Conservation (phyloP, 2,888 invertebrate species). For the Phania funesta region DNA sequence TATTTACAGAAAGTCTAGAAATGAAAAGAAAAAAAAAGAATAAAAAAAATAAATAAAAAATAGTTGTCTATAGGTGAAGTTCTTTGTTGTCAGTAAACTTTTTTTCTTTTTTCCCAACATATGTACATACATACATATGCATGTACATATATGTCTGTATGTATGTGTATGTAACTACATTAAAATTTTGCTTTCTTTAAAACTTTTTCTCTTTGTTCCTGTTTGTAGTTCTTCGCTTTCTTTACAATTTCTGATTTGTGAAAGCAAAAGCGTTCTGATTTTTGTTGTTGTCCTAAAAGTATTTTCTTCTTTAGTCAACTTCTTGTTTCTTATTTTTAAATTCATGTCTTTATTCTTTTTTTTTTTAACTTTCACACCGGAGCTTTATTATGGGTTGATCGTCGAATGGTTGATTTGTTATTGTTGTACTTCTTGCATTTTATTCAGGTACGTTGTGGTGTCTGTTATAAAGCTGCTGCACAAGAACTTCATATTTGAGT, state of each 20-base stretch:
- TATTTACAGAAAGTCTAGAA: no score
- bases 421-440: background rate
- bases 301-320: conserved; percentile 39
- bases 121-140: background rate
- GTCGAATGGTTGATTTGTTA: conserved; percentile 15
- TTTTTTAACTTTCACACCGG: conserved; percentile 69
- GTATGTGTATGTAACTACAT: background rate
- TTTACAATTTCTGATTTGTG: conserved; percentile 65
- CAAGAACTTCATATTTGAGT: no score
- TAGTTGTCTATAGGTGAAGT: conserved; percentile 27
- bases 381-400: conserved; percentile 46
- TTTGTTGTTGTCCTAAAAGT: conserved; percentile 44
- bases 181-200: conserved; percentile 61
- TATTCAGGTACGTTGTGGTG: conserved; percentile 23
- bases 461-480: no score
- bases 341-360: conserved; percentile 48
- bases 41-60: background rate
- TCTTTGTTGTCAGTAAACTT: conserved; percentile 47
- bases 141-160: no score
- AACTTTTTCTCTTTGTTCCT: conserved; percentile 59
- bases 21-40: conserved; percentile 21
- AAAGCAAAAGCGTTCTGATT: conserved; percentile 71
- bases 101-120: conserved; percentile 17
- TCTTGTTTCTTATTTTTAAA: conserved; percentile 46
- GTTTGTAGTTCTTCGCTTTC: conserved; percentile 70